Base-by-base conservation (phyloP, 2,888 invertebrate species). In the Apoderus coryli region DNA sequence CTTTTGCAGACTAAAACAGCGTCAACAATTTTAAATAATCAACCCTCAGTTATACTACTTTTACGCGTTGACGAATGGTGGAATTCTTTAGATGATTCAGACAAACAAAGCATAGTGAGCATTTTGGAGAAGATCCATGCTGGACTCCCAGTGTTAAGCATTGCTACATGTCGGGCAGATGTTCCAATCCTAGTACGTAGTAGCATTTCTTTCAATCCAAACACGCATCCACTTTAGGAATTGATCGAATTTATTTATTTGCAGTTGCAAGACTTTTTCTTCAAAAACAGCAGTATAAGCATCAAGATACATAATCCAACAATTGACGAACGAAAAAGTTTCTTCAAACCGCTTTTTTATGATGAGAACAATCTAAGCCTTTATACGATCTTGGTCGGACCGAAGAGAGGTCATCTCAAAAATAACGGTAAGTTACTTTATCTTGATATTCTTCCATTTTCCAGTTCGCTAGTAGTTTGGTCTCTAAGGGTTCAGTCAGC, bases 31-130 rank as follows among this genome's bases (percentile, higher is more conserved):
- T 41, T 45, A 4, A 41, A 48, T 26, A 48, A 49, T 34, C 40
- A 48, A 16, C 57, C 59, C 4, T 48, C 60, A 2, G 44, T 58
- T 12, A 44, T 58, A 27, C 40, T 56, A 9, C 35, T 56, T 13
- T 50, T 53, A 4, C 41, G 50, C 33, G 43, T 57, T 4, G 54
- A 57, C 32, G 52, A 54, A 34, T 55, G 54, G 54, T 59, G 59
- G 59, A 42, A 50, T 31, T 39, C 48, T 19, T 47, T 57, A 4
- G 52, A 54, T 14, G 49, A 48, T 28, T 46, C 43, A 14, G 48
- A 49, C 9, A 49, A 53, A 35, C 44, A 47, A 27, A 44, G 47
- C 29, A 44, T 59, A 13, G 41, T 46, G 3, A 46, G 55, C 7
- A 42, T 51, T 29, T 36, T 58, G 31, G 52, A 55, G 38, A 50